These are phyloP conservation scores for Coregonus ussuriensis DNA, from an alignment of 2,797 vertebrate genomes.

Conservation along the genomic window DNA sequence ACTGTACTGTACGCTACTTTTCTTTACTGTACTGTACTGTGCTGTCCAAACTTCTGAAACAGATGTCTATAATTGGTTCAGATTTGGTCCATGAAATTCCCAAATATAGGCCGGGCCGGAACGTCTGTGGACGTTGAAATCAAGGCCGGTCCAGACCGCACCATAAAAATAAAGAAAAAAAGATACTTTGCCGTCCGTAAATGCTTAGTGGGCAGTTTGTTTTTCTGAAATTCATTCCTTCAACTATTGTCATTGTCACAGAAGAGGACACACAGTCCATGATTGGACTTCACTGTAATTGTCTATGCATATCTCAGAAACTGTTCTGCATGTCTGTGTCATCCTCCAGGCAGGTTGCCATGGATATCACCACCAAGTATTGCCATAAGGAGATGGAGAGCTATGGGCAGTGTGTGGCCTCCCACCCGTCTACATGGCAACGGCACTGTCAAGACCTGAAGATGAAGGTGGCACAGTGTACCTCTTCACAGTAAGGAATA, in stretches of 20 bases:
- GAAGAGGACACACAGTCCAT: not conserved
- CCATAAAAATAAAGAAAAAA: too few relatives aligned
- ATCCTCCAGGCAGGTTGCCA: slow-evolving; percentile 84
- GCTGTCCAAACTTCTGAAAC: too few relatives aligned
- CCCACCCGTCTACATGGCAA: slow-evolving; percentile 89
- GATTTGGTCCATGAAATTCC: too few relatives aligned
- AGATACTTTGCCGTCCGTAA: too few relatives aligned
- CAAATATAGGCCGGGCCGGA: too few relatives aligned
- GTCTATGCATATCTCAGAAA: not conserved
- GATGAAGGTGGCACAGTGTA: slow-evolving; percentile 85
- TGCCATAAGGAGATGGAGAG: slow-evolving; percentile 87
- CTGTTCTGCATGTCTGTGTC: not conserved
- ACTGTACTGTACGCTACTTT: too few relatives aligned
- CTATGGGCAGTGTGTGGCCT: slow-evolving; percentile 86
- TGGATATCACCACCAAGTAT: slow-evolving; percentile 86
- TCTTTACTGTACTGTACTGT: too few relatives aligned
- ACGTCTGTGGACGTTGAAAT: too few relatives aligned
- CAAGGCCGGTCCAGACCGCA: too few relatives aligned
- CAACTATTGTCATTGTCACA: not conserved
- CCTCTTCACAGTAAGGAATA: slow-evolving; percentile 85
- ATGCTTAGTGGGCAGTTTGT: too few relatives aligned
- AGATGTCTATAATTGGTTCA: too few relatives aligned
- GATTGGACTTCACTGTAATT: not conserved
- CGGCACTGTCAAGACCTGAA: slow-evolving; percentile 85
- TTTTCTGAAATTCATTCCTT: too few relatives aligned